Percentiles rank a stretch among this genome's conserved stretches.
These are phyloP conservation scores for Acanthisitta chloris DNA, from an alignment of 2,113 vertebrate genomes.

Conservation along the genomic window DNA sequence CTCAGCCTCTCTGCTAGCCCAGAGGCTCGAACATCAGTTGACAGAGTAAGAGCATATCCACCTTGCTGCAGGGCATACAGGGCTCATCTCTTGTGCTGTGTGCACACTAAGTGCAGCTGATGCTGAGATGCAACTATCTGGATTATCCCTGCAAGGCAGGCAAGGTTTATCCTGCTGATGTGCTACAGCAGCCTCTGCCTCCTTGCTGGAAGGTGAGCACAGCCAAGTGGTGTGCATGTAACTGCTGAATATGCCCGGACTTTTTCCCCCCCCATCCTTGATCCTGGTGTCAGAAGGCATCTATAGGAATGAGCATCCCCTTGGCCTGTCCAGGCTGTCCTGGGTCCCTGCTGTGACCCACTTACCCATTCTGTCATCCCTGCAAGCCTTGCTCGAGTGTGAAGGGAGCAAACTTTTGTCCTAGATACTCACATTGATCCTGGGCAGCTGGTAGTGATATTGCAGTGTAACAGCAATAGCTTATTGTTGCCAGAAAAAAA, in stretches of 20 bases:
- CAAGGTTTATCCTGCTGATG: not conserved
- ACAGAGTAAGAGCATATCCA: not conserved
- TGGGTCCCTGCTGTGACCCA: not conserved
- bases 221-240: rapidly evolving
- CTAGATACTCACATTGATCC: not conserved
- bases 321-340: not conserved
- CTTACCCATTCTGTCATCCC: not conserved
- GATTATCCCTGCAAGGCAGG: not conserved
- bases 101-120: not conserved
- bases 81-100: not conserved
- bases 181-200: not conserved
- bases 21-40: not conserved
- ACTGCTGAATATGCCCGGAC: not conserved
- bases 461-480: not conserved
- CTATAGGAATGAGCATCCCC: not conserved
- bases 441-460: not conserved
- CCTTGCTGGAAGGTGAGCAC: not conserved
- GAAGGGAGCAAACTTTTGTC: not conserved
- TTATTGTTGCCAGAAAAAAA: not conserved
- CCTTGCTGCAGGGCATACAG: not conserved
- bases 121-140: not conserved
- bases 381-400: not conserved
- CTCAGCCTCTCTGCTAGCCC: not conserved
- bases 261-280: not conserved
- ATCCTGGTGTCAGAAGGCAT: not conserved